These are phyloP conservation scores for Axis porcinus DNA, from an alignment of 2,113 vertebrate species.

Conservation along the genomic window DNA sequence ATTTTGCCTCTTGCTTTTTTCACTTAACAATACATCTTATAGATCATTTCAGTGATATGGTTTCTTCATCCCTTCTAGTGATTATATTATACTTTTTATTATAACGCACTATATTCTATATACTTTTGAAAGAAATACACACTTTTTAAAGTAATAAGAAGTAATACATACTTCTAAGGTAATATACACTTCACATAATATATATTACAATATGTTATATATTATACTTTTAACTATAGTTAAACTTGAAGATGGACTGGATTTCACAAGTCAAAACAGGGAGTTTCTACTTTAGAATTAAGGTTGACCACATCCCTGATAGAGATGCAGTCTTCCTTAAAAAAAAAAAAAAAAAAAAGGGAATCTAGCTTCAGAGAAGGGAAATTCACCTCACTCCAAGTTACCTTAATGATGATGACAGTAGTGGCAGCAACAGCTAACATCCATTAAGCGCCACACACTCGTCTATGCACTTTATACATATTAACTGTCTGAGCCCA, in stretches of 20 bases:
- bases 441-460: neutral
- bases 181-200: neutral
- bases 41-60: neutral
- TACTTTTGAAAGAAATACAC: neutral
- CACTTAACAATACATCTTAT: neutral
- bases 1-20: neutral
- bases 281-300: neutral
- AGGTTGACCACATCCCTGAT: neutral
- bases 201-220: neutral
- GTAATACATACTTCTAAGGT: neutral
- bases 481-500: neutral
- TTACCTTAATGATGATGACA: neutral
- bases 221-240: neutral
- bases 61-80: neutral
- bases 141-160: neutral
- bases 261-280: constrained; percentile 10
- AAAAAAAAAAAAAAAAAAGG: neutral
- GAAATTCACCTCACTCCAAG: neutral
- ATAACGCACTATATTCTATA: neutral
- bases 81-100: neutral
- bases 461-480: neutral
- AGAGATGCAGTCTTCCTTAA: neutral
- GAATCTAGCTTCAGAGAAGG: neutral
- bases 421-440: neutral
- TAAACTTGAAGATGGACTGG: constrained; percentile 1